A percentile compares a stretch with the other conserved stretches of the same genome.
phyloP scores from a whole-genome alignment of 2,113 vertebrate genomes.

The Cebus imitator region DNA sequence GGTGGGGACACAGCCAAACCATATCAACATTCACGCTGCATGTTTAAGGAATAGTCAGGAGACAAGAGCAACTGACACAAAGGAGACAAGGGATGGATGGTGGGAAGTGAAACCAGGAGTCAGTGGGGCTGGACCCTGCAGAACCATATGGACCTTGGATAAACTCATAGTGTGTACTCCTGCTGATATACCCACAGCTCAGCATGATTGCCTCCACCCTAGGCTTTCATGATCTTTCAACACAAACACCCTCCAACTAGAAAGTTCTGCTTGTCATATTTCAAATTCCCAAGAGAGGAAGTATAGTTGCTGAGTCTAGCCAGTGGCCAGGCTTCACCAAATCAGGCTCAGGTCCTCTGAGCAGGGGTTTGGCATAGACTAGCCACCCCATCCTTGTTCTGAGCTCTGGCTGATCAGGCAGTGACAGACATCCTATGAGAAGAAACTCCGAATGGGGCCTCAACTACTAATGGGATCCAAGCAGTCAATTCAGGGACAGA shows the following conservation, averaged over 20 bases:
- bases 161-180: neutral
- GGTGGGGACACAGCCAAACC: too few relatives aligned
- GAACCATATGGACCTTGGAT: neutral
- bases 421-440: neutral
- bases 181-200: neutral
- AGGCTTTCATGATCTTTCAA: neutral
- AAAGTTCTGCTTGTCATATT: neutral
- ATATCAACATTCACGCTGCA: neutral
- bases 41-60: neutral
- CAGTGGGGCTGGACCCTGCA: fast-evolving
- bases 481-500: neutral
- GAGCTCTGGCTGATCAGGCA: neutral
- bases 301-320: neutral
- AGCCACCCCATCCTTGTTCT: too few relatives aligned
- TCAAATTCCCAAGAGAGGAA: neutral
- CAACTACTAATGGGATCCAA: neutral
- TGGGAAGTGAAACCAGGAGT: neutral
- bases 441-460: neutral
- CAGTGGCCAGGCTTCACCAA: neutral
- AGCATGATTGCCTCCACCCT: neutral
- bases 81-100: neutral
- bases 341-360: neutral
- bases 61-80: neutral
- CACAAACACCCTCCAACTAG: neutral
- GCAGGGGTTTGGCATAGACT: neutral